phyloP scores from a whole-genome alignment of 1,140 invertebrate genomes.

The Drosophila subpulchrella region DNA sequence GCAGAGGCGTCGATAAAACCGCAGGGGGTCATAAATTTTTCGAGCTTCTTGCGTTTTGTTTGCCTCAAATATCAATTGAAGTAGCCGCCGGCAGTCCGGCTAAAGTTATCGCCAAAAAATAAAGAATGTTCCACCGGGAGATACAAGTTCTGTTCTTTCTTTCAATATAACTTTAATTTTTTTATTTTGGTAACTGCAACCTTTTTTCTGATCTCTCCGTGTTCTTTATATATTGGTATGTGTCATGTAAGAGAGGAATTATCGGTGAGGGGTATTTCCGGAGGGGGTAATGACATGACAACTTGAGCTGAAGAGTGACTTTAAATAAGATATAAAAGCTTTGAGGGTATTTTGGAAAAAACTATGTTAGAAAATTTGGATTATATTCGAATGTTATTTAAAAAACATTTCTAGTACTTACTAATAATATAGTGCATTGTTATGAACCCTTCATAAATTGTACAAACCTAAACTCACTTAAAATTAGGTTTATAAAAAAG shows the following conservation, averaged over 20 bases:
- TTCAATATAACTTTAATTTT: slow-evolving; percentile 16
- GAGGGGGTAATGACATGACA: slow-evolving; percentile 18
- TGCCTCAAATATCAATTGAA: slow-evolving; percentile 74
- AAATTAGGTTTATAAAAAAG: too few relatives aligned
- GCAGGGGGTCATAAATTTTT: slow-evolving; percentile 79
- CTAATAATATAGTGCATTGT: too few relatives aligned
- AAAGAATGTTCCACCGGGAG: slow-evolving; percentile 53
- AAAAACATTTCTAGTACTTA: background rate
- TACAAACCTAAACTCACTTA: too few relatives aligned
- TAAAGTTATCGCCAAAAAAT: slow-evolving; percentile 78
- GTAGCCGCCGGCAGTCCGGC: slow-evolving; percentile 58
- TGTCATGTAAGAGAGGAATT: slow-evolving; percentile 59
- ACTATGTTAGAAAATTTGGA: too few relatives aligned
- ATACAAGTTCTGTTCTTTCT: slow-evolving; percentile 33
- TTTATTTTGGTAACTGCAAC: slow-evolving; percentile 25
- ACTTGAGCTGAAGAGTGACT: background rate
- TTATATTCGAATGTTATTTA: too few relatives aligned
- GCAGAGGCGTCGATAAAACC: slow-evolving; percentile 81
- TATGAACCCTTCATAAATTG: too few relatives aligned
- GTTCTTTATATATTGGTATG: slow-evolving; percentile 45
- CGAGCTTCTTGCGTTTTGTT: slow-evolving; percentile 77
- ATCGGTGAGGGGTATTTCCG: slow-evolving; percentile 27
- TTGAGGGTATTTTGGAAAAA: background rate
- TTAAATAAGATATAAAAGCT: background rate
- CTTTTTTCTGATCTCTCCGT: slow-evolving; percentile 45